Conservation (phyloP, 2,888 invertebrate species). For the Tetragonula carbonaria region DNA sequence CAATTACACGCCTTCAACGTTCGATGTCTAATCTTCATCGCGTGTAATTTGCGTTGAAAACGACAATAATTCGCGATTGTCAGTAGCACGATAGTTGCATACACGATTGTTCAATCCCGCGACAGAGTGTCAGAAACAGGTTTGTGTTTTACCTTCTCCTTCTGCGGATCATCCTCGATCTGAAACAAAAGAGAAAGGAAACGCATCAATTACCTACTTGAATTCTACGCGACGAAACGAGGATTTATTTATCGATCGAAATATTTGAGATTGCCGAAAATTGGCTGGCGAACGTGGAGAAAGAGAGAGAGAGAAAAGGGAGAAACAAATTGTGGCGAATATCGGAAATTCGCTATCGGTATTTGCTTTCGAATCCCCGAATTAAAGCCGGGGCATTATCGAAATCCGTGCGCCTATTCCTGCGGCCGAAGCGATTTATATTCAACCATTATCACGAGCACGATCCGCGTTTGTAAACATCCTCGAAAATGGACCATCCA, state of each 20-base stretch:
- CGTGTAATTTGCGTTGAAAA: background rate
- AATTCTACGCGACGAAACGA: background rate
- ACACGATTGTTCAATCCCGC: background rate
- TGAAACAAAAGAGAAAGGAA: conserved; percentile 20
- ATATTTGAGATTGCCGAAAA: background rate
- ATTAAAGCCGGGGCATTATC: conserved; percentile 29
- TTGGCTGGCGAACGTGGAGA: background rate
- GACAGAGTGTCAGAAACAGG: background rate
- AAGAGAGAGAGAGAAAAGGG: background rate
- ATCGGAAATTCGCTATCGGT: conserved; percentile 10
- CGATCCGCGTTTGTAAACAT: conserved; percentile 40
- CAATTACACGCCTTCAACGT: background rate
- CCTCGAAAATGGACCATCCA: conserved; percentile 15
- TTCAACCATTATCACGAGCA: conserved; percentile 45
- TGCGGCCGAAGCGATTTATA: conserved; percentile 36
- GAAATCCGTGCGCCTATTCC: conserved; percentile 29
- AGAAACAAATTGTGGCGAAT: background rate
- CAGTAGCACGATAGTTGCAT: background rate
- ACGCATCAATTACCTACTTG: background rate
- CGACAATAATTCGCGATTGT: background rate
- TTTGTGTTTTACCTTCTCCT: conserved; percentile 43
- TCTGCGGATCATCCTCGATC: conserved; percentile 47
- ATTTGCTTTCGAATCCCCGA: conserved; percentile 6
- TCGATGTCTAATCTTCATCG: background rate
- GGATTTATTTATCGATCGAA: background rate